Base-by-base conservation (phyloP, 2,113 vertebrate genomes). In the Cyanoderma ruficeps region DNA sequence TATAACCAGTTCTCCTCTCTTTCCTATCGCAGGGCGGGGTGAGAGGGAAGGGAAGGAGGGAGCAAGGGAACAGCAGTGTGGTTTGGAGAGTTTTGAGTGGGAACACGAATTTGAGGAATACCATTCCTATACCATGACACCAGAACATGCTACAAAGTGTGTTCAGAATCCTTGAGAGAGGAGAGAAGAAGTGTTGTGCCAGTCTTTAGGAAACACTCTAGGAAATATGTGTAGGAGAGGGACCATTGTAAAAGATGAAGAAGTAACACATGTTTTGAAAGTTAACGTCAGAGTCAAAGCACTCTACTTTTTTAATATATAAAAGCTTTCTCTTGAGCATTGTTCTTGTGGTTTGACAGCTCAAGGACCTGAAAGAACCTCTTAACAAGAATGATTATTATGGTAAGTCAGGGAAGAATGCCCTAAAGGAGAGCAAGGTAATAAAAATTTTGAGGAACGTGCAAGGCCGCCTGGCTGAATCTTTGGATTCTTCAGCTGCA, bases 21-120 rank as follows among this genome's bases (percentile, higher is more conserved):
- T 49, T 75, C 20, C 31, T 57, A 13, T 30, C 0, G 0, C 1
- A 25, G 11, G 12, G n/a, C n/a, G n/a, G n/a, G 21, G 11, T 19
- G 20, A 57, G 13, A 13, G 30, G 9, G 25, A 76, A 16, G 3
- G 31, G 13, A 37, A 61, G 25, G 67, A 31, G 47, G 7, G 25
- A 75, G 22, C 14, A 23, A 85, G 20, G 1, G 8, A 57, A 31
- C 16, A 42, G 44, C 61, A 25, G 16, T 49, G 20, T 35, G 24
- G 25, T 59, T 86, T 50, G 52, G 31, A 76, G 37, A 27, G 37
- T 35, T 37, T 37, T 44, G 22, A 44, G 9, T 25, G 21, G 61
- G 20, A 68, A 11, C 21, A 33, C 0, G 1, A 59, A 37, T 33
- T 2, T 59, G 27, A 14, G 63, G 21, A 50, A 20, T 59, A 37